These are phyloP conservation scores for Littorina saxatilis DNA, from an alignment of 1,140 invertebrate species.

Conservation along the genomic window DNA sequence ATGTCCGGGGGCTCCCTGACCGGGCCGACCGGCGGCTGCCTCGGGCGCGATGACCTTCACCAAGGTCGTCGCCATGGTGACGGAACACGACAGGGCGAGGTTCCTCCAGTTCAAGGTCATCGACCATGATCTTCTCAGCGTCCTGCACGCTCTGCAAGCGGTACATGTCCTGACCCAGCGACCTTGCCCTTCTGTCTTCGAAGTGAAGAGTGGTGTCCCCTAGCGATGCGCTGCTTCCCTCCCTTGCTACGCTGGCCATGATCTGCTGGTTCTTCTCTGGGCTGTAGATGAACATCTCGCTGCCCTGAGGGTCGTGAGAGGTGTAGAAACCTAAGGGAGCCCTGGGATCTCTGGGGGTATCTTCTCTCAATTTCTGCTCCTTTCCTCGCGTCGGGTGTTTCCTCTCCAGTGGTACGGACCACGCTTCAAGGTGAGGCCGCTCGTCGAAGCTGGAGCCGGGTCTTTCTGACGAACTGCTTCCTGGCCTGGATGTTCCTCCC, in stretches of 20 bases:
- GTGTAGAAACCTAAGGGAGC: constrained; percentile 21
- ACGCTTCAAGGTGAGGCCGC: constrained; percentile 24
- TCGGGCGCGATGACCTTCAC: background rate
- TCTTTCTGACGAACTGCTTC: background rate
- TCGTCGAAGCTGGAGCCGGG: background rate
- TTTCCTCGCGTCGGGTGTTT: background rate
- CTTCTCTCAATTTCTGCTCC: background rate
- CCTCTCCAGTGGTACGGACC: background rate
- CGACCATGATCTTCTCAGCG: constrained; percentile 13
- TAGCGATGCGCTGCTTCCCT: background rate
- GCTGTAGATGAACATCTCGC: constrained; percentile 1
- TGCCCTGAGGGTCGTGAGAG: background rate
- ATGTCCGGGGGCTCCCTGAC: background rate
- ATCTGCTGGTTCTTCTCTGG: background rate
- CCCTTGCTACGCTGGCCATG: background rate
- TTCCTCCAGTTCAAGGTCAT: constrained; percentile 18
- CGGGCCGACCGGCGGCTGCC: background rate
- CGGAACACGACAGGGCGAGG: constrained; percentile 15
- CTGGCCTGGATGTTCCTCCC: background rate
- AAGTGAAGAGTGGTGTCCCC: background rate
- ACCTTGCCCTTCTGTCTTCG: background rate
- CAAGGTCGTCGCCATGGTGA: constrained; percentile 11
- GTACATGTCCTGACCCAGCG: background rate
- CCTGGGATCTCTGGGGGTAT: background rate
- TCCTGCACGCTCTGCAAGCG: constrained; percentile 4